Percentiles rank a stretch among this genome's conserved stretches.
phyloP scores from a whole-genome alignment of 2,797 vertebrate genomes.

The Girardinus metallicus region DNA sequence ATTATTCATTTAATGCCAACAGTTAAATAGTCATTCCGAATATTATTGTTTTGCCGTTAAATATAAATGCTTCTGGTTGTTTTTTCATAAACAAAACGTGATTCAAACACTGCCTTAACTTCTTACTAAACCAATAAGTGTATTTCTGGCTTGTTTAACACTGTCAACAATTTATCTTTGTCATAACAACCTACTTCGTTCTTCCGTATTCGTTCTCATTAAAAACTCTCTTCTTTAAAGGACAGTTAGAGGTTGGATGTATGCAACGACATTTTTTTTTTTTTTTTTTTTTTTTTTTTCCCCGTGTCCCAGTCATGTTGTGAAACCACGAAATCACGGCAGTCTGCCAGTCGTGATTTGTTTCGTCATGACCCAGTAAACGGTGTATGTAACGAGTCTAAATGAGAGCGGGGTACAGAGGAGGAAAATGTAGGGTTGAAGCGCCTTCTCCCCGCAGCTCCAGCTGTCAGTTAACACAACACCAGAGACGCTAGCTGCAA shows the following conservation, averaged over 20 bases:
- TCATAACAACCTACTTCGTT: neutral
- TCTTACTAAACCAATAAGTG: neutral
- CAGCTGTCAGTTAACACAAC: constrained; percentile 25
- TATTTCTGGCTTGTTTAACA: neutral
- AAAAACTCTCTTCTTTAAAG: neutral
- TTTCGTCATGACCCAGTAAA: neutral
- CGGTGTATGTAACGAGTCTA: neutral
- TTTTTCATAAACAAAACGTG: neutral
- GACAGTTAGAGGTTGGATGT: constrained; percentile 2
- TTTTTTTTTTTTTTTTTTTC: neutral
- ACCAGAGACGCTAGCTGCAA: neutral
- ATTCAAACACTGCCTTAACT: neutral
- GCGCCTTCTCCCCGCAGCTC: constrained; percentile 20
- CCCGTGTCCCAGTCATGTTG: constrained; percentile 22
- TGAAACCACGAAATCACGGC: constrained; percentile 6
- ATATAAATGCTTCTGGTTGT: neutral
- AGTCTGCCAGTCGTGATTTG: constrained; percentile 24
- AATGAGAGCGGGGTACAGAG: neutral
- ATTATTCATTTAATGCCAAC: neutral
- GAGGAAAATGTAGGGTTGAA: constrained; percentile 32
- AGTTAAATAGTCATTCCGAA: neutral
- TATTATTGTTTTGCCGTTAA: neutral
- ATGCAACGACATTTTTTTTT: neutral
- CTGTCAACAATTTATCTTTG: neutral
- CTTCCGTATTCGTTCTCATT: neutral